Conservation (phyloP, 2,113 vertebrate species). For the Lipophrys pholis region DNA sequence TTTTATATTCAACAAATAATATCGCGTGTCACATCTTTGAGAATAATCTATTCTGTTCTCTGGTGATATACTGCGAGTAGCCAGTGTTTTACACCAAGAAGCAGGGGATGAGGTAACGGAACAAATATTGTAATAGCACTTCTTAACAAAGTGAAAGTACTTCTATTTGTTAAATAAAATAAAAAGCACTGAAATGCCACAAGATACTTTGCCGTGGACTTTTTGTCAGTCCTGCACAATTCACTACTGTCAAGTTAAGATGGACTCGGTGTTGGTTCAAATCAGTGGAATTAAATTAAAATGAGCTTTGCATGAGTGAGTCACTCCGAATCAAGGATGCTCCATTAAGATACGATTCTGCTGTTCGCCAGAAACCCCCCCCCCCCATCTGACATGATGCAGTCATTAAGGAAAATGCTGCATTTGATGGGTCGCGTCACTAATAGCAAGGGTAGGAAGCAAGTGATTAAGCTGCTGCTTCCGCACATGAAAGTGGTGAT, state of each 20-base stretch:
- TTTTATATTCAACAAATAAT: too few species aligned
- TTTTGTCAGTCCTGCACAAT: background rate
- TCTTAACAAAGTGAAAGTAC: too few species aligned
- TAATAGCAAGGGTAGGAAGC: background rate
- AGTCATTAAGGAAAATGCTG: background rate
- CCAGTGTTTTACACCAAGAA: too few species aligned
- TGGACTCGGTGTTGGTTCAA: conserved; percentile 1
- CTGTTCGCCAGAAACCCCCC: background rate
- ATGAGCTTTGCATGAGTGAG: conserved; percentile 1
- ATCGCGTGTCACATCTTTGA: too few species aligned
- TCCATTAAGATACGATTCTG: background rate
- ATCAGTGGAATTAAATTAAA: conserved; percentile 2
- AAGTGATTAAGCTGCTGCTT: background rate
- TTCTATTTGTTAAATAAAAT: background rate
- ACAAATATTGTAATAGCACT: background rate
- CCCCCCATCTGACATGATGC: background rate
- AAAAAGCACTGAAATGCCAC: background rate
- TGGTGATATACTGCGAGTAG: too few species aligned
- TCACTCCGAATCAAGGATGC: background rate
- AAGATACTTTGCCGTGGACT: background rate
- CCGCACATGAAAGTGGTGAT: background rate
- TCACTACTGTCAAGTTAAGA: conserved; percentile 12
- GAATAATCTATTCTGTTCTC: too few species aligned
- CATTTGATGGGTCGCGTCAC: background rate
- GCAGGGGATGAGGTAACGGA: too few species aligned